Percentiles rank a stretch among this genome's conserved stretches.
phyloP scores from a whole-genome alignment of 1,140 invertebrate genomes.

The Drosophila nikananu region DNA sequence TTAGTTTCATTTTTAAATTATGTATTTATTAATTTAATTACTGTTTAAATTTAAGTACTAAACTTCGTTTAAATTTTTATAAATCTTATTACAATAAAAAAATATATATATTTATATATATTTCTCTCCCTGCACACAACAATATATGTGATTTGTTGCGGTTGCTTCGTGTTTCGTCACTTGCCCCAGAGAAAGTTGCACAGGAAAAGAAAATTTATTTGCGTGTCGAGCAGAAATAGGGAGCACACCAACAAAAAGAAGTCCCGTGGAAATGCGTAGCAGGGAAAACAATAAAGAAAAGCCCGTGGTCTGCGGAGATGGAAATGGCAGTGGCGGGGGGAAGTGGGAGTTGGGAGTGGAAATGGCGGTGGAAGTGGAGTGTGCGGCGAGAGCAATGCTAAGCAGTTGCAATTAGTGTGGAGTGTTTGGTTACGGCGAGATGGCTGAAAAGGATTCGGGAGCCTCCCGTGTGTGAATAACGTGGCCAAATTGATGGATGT shows the following conservation, averaged over 20 bases:
- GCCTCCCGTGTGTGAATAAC: constrained; percentile 59
- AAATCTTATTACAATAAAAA: not conserved
- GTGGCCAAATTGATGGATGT: constrained; percentile 65
- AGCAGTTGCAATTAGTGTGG: constrained; percentile 69
- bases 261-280: constrained; percentile 7
- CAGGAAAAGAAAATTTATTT: constrained; percentile 74
- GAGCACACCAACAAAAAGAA: constrained; percentile 1
- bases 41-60: not conserved
- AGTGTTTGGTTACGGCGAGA: constrained; percentile 38
- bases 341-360: not conserved
- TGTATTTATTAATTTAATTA: no score
- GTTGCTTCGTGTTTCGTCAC: constrained; percentile 32
- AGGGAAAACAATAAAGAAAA: constrained; percentile 18
- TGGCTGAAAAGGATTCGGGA: constrained; percentile 44
- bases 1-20: not conserved
- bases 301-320: constrained; percentile 3
- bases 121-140: constrained; percentile 2
- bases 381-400: constrained; percentile 31
- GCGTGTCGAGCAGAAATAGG: constrained; percentile 56
- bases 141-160: constrained; percentile 31
- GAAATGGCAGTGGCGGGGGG: not conserved
- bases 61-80: not conserved
- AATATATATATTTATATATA: no score
- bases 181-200: constrained; percentile 16
- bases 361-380: not conserved